Evolutionary conservation across 2,113 vertebrate species (phyloP).

Genomic region (Fulmarus glacialis): DNA sequence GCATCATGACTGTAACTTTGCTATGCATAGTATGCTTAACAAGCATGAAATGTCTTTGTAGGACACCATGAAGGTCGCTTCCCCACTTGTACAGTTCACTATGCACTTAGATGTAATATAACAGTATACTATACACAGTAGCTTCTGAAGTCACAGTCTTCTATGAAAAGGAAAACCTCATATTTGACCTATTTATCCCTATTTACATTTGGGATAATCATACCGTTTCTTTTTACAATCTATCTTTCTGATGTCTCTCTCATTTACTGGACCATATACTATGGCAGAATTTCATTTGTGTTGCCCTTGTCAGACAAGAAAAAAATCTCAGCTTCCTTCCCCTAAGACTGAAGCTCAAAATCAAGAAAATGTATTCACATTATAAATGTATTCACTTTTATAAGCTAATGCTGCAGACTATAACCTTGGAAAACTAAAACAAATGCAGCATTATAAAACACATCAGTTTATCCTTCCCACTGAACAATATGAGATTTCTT

Average conservation of each 20-base stretch:
- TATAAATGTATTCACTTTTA: too few relatives aligned
- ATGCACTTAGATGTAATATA: not conserved
- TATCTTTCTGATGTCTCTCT: not conserved
- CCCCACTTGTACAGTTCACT: not conserved
- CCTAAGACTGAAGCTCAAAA: not conserved
- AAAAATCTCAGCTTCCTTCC: not conserved
- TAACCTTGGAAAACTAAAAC: not conserved
- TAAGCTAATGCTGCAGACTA: not conserved
- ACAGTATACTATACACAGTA: not conserved
- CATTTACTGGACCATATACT: not conserved
- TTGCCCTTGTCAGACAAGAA: not conserved
- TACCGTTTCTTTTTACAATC: not conserved
- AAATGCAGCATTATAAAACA: not conserved
- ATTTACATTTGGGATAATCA: not conserved
- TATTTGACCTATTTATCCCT: not conserved
- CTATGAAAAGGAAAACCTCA: not conserved
- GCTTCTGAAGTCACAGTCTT: not conserved
- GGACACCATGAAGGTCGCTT: not conserved
- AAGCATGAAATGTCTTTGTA: not conserved
- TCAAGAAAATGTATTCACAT: constrained; percentile 4
- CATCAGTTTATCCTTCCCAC: not conserved
- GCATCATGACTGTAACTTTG: not conserved
- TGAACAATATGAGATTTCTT: not conserved
- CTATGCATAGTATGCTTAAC: not conserved
- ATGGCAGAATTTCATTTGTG: not conserved